Conservation (phyloP, 1,140 invertebrate genomes). For the Brachionus angularis region DNA sequence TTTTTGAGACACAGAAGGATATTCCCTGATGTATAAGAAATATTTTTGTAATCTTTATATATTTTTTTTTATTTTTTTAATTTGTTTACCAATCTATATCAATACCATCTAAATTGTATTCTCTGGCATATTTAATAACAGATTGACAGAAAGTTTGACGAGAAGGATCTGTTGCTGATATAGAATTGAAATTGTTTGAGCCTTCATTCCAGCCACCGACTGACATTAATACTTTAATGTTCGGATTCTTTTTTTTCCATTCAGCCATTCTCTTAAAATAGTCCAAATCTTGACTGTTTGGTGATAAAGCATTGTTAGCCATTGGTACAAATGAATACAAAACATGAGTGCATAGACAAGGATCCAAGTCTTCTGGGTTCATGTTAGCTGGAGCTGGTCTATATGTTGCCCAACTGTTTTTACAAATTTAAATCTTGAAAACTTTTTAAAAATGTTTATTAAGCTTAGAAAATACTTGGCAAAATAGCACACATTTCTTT, state of each 20-base stretch:
- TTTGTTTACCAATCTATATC: conserved; percentile 76
- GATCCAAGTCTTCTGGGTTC: conserved; percentile 65
- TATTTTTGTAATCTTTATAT: not conserved
- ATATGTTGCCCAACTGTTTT: conserved; percentile 50
- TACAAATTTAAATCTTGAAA: too few relatives aligned
- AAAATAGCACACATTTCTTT: conserved; percentile 42
- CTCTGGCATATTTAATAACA: conserved; percentile 76
- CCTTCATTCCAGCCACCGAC: conserved; percentile 96
- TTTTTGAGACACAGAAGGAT: conserved; percentile 80
- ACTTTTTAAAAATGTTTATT: not conserved
- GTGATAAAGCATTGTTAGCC: conserved; percentile 55
- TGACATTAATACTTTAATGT: conserved; percentile 81
- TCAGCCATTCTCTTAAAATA: conserved; percentile 68
- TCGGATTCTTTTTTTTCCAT: conserved; percentile 88
- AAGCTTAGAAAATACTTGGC: conserved; percentile 24
- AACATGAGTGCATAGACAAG: conserved; percentile 72
- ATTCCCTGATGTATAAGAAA: conserved; percentile 84
- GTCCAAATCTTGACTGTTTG: conserved; percentile 51
- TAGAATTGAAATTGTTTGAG: conserved; percentile 51
- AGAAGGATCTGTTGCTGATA: conserved; percentile 47
- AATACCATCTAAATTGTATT: conserved; percentile 88
- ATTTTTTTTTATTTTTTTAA: conserved; percentile 59
- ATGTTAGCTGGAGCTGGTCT: conserved; percentile 56
- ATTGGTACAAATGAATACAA: conserved; percentile 72
- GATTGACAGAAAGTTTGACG: conserved; percentile 47